These are phyloP conservation scores for Scaptomyza tumidula DNA, from an alignment of 2,888 invertebrate genomes.

Conservation along the genomic window DNA sequence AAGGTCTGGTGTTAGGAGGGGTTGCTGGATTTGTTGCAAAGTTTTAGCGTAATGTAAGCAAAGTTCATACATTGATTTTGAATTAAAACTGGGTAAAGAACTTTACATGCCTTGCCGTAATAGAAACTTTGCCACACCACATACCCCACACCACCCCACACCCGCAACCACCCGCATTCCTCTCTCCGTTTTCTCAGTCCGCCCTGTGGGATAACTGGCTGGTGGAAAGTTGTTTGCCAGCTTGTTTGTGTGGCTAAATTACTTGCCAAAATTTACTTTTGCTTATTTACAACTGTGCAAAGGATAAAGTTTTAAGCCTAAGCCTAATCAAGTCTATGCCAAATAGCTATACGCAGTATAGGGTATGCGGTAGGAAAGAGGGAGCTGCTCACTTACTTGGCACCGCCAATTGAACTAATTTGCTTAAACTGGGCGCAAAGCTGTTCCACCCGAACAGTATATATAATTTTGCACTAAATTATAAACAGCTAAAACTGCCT, in stretches of 20 bases:
- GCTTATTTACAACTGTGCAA: slow-evolving; percentile 81
- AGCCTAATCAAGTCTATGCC: slow-evolving; percentile 82
- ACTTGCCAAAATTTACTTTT: slow-evolving; percentile 81
- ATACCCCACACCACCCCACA: slow-evolving; percentile 5
- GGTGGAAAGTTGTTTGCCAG: slow-evolving; percentile 76
- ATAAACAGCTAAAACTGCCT: slow-evolving; percentile 70
- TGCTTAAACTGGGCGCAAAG: slow-evolving; percentile 70
- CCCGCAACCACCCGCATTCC: not conserved
- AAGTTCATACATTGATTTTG: slow-evolving; percentile 80
- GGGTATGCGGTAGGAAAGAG: not conserved
- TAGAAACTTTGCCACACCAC: slow-evolving; percentile 47
- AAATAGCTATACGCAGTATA: slow-evolving; percentile 17
- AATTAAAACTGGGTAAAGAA: slow-evolving; percentile 80
- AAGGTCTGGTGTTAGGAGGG: not conserved
- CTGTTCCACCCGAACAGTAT: slow-evolving; percentile 52
- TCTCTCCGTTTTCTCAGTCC: not conserved
- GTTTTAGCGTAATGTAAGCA: slow-evolving; percentile 76
- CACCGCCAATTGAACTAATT: slow-evolving; percentile 76
- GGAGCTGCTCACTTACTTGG: slow-evolving; percentile 40
- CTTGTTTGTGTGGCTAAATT: slow-evolving; percentile 81
- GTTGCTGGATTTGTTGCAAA: slow-evolving; percentile 50
- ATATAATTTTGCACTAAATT: slow-evolving; percentile 73
- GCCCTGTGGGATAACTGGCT: slow-evolving; percentile 31
- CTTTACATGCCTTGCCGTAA: slow-evolving; percentile 63
- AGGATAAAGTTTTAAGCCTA: slow-evolving; percentile 83